Evolutionary conservation across 2,797 vertebrate genomes (phyloP).

Genomic region (Cynodonichthys magdalenae): DNA sequence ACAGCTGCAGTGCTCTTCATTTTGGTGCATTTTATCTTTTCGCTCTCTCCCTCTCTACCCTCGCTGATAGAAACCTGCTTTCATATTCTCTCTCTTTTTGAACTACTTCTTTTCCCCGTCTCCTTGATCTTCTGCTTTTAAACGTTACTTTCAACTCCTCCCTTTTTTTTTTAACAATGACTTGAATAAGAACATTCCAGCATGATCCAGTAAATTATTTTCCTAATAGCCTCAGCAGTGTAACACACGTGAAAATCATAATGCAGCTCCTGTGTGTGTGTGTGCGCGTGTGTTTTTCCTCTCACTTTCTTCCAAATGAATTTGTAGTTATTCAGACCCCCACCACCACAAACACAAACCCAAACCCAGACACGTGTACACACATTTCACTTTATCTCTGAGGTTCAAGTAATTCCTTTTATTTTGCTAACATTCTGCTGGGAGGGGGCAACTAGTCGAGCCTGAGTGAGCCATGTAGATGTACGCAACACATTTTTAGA

Average conservation of each 20-base stretch:
- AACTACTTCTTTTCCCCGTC: constrained; percentile 27
- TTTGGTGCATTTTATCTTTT: constrained; percentile 78
- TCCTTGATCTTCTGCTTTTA: constrained; percentile 61
- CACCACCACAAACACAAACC: constrained; percentile 52
- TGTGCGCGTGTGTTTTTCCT: too few species aligned
- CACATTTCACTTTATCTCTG: constrained; percentile 55
- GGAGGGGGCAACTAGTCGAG: constrained; percentile 21
- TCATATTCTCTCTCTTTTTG: constrained; percentile 27
- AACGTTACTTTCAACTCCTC: constrained; percentile 67
- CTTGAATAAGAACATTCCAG: constrained; percentile 80
- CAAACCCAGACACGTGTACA: too few species aligned
- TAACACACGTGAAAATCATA: constrained; percentile 76
- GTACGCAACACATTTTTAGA: constrained; percentile 71
- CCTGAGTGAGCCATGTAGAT: constrained; percentile 51
- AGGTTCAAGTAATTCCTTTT: constrained; percentile 78
- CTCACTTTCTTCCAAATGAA: constrained; percentile 61
- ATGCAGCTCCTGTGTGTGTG: constrained; percentile 49
- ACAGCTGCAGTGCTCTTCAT: constrained; percentile 79
- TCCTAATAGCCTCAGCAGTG: constrained; percentile 67
- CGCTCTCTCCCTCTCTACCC: constrained; percentile 22
- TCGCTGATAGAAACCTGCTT: constrained; percentile 47
- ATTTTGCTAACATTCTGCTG: constrained; percentile 61
- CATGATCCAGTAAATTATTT: constrained; percentile 69
- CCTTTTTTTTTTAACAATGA: constrained; percentile 54
- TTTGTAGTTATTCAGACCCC: constrained; percentile 77